Conservation (phyloP, 1,140 invertebrate species). For the Trissolcus basalis region DNA sequence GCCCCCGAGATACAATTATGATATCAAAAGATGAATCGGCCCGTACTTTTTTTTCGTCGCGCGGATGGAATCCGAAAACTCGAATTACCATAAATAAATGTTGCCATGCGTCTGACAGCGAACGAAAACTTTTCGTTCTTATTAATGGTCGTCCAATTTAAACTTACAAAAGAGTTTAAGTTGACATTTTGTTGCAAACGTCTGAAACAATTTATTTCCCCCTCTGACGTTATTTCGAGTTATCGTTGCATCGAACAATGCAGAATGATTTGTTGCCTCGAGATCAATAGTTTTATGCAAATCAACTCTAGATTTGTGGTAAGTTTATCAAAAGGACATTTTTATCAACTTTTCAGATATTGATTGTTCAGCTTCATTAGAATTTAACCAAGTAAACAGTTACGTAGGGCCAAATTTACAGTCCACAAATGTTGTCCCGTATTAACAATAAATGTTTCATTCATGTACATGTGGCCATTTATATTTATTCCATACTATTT, state of each 20-base stretch:
- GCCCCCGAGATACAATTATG: constrained; percentile 19
- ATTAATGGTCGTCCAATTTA: constrained; percentile 47
- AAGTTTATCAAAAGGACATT: no score
- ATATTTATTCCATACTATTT: no score
- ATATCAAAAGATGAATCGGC: constrained; percentile 30
- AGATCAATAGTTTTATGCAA: constrained; percentile 30
- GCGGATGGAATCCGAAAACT: constrained; percentile 27
- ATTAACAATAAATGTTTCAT: no score
- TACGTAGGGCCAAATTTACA: no score
- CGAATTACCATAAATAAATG: constrained; percentile 49
- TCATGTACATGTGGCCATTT: no score
- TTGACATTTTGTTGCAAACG: constrained; percentile 45
- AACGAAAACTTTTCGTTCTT: constrained; percentile 37
- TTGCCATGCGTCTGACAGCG: constrained; percentile 18
- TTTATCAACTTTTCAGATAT: no score
- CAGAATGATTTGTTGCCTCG: constrained; percentile 33
- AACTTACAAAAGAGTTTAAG: constrained; percentile 51
- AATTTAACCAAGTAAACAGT: no score
- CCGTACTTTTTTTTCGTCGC: neutral
- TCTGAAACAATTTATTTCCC: constrained; percentile 43
- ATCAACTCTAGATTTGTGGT: neutral
- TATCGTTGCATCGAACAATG: constrained; percentile 33
- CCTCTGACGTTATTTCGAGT: constrained; percentile 19
- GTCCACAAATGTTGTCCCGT: no score
- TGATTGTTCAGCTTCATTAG: no score